Evolutionary conservation across 1,140 invertebrate species (phyloP).

Genomic region (Drosophila hydei): DNA sequence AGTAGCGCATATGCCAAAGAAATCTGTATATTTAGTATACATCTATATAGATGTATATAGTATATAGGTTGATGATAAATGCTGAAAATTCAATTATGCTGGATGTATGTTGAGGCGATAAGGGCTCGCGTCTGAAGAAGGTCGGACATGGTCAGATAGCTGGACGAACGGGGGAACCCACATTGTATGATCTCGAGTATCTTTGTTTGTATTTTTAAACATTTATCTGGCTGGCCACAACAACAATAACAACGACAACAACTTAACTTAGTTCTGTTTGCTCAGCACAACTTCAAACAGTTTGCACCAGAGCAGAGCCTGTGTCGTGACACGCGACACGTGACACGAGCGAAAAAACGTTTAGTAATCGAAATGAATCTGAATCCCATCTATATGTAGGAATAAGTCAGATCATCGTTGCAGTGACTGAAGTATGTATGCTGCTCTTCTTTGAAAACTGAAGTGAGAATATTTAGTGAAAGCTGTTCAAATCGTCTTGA

Average conservation of each 20-base stretch:
- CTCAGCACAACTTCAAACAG: conserved; percentile 27
- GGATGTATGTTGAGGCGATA: conserved; percentile 6
- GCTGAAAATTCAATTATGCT: conserved; percentile 15
- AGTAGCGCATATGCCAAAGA: no score
- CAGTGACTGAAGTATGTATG: no score
- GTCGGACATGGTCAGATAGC: conserved; percentile 13
- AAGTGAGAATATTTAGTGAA: no score
- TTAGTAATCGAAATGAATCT: neutral
- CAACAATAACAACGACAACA: conserved; percentile 52
- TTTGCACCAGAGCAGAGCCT: neutral
- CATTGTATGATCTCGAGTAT: conserved; percentile 54
- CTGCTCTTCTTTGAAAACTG: no score
- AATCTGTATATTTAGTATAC: no score
- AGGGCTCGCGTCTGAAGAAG: conserved; percentile 3
- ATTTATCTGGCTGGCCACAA: conserved; percentile 63
- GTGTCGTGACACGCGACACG: neutral
- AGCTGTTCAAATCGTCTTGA: no score
- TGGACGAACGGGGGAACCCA: conserved; percentile 16
- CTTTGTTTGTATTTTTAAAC: conserved; percentile 70
- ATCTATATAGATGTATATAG: neutral
- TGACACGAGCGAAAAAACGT: neutral
- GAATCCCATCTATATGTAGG: no score
- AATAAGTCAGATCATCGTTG: no score
- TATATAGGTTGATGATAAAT: conserved; percentile 5
- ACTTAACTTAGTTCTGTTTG: conserved; percentile 64